A percentile compares a stretch with the other conserved stretches of the same genome.
Evolutionary conservation across 2,888 invertebrate genomes (phyloP).

Genomic region (Hedya salicella): DNA sequence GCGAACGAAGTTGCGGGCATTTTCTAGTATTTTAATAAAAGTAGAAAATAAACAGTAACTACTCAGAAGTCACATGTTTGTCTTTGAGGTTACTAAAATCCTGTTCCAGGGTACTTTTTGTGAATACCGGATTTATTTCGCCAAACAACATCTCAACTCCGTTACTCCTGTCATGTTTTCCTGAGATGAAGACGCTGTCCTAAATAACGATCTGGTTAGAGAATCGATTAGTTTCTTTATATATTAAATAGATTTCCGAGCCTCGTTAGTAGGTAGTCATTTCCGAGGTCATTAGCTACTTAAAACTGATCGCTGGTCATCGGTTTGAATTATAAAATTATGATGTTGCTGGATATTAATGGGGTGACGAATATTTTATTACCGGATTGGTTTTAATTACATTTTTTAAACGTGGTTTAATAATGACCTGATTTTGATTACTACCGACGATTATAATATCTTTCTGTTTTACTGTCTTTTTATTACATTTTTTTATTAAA

Average conservation of each 20-base stretch:
- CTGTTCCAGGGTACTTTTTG: neutral
- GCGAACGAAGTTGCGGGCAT: too few relatives aligned
- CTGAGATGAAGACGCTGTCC: slow-evolving; percentile 8
- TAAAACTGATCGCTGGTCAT: slow-evolving; percentile 1
- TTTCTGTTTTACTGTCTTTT: neutral
- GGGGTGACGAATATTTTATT: slow-evolving; percentile 24
- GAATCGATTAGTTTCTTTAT: slow-evolving; percentile 20
- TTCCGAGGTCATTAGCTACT: slow-evolving; percentile 32
- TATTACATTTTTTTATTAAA: too few relatives aligned
- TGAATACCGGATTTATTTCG: too few relatives aligned
- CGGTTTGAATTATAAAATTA: slow-evolving; percentile 27
- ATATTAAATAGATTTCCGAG: slow-evolving; percentile 22
- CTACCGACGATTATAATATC: too few relatives aligned
- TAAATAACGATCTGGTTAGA: slow-evolving; percentile 6
- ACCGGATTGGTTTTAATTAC: slow-evolving; percentile 23
- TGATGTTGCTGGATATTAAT: slow-evolving; percentile 32
- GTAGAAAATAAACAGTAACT: too few relatives aligned
- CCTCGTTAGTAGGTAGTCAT: slow-evolving; percentile 30
- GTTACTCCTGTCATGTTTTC: neutral
- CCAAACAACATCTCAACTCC: neutral
- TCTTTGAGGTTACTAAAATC: too few relatives aligned
- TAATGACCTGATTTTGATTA: neutral
- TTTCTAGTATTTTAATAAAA: too few relatives aligned
- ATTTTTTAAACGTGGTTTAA: neutral
- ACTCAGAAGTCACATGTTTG: too few relatives aligned